Percentiles rank a stretch among this genome's conserved stretches.
Conservation (phyloP, 2,113 vertebrate genomes). For the Lathamus discolor region DNA sequence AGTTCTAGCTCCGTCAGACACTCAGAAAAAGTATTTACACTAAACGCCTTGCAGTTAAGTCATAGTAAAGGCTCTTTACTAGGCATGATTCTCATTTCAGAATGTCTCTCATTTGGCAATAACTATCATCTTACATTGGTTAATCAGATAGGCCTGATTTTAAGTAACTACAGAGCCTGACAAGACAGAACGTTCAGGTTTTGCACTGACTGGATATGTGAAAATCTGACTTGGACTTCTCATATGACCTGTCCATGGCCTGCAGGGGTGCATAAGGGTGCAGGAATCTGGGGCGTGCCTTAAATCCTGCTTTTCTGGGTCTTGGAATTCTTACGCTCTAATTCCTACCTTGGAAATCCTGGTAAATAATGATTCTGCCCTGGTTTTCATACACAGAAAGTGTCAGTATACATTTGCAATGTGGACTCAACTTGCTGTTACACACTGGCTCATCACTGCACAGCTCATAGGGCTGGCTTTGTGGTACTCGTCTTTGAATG, state of each 20-base stretch:
- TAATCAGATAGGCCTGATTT: not conserved
- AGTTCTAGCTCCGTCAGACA: not conserved
- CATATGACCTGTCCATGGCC: not conserved
- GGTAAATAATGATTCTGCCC: not conserved
- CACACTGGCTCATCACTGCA: not conserved
- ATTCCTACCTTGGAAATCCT: not conserved
- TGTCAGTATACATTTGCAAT: not conserved
- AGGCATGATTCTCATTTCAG: not conserved
- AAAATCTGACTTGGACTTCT: not conserved
- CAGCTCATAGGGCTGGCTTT: not conserved
- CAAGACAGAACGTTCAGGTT: not conserved
- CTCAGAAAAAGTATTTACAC: not conserved
- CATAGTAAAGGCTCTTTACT: not conserved
- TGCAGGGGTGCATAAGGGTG: not conserved
- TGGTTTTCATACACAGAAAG: not conserved
- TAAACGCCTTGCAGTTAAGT: not conserved
- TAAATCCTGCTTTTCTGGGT: not conserved
- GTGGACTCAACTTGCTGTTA: not conserved
- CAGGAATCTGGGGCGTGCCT: accelerated
- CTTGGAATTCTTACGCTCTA: not conserved
- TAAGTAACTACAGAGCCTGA: not conserved
- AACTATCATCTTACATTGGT: not conserved
- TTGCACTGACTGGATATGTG: not conserved
- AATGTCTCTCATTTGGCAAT: not conserved
- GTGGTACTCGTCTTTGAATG: not conserved